Percentiles rank a stretch among this genome's conserved stretches.
Evolutionary conservation across 2,888 invertebrate genomes (phyloP).

Genomic region (Strigamia crassipes): DNA sequence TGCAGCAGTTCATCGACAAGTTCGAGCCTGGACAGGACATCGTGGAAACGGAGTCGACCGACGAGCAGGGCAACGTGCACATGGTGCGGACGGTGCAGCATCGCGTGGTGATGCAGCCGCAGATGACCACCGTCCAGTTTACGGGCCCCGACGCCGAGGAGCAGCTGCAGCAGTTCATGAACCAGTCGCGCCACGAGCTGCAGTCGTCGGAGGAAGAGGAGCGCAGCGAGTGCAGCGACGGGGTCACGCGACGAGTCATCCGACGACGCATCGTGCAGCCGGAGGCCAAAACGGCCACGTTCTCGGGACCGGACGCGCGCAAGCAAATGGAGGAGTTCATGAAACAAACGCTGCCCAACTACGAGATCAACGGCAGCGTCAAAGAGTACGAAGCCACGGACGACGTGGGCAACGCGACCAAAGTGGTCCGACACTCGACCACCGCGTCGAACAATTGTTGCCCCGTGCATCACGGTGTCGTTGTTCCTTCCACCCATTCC

Average conservation of each 20-base stretch:
- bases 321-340: slow-evolving; percentile 63
- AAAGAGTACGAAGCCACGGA: slow-evolving; percentile 47
- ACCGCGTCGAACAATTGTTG: not conserved
- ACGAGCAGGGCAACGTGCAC: slow-evolving; percentile 65
- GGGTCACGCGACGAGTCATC: slow-evolving; percentile 51
- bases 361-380: slow-evolving; percentile 45
- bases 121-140: slow-evolving; percentile 63
- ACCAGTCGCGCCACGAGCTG: not conserved
- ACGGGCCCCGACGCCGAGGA: slow-evolving; percentile 64
- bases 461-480: slow-evolving; percentile 46
- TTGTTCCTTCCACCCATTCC: slow-evolving; percentile 50
- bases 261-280: slow-evolving; percentile 53
- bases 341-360: slow-evolving; percentile 54
- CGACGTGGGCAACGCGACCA: slow-evolving; percentile 49
- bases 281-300: slow-evolving; percentile 63
- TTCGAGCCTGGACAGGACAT: slow-evolving; percentile 64
- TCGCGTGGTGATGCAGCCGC: slow-evolving; percentile 62
- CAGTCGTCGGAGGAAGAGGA: slow-evolving; percentile 51
- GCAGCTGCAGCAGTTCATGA: slow-evolving; percentile 62
- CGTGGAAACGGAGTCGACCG: slow-evolving; percentile 63
- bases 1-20: slow-evolving; percentile 62
- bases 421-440: slow-evolving; percentile 47
- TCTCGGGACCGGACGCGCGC: slow-evolving; percentile 64
- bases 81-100: slow-evolving; percentile 63
- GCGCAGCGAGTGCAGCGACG: slow-evolving; percentile 52